These are phyloP conservation scores for Uria lomvia DNA, from an alignment of 2,113 vertebrate species.

Conservation along the genomic window DNA sequence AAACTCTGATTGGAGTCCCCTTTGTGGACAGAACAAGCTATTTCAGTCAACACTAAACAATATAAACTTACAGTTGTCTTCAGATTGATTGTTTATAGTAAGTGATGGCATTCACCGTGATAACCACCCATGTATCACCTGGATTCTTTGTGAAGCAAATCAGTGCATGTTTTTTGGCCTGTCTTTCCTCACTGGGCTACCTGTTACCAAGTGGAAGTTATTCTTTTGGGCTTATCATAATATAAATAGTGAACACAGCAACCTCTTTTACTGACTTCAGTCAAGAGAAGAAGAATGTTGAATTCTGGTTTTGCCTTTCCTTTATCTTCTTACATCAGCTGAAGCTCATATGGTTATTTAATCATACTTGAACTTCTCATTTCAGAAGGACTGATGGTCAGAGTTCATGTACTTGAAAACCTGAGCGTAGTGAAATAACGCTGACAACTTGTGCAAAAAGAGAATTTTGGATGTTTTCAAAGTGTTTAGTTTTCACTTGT, in stretches of 20 bases:
- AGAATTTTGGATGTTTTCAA: not conserved
- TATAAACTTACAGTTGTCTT: not conserved
- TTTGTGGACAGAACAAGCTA: not conserved
- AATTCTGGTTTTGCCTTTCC: not conserved
- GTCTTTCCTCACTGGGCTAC: not conserved
- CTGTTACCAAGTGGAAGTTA: not conserved
- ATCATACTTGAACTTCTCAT: not conserved
- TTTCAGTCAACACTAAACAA: not conserved
- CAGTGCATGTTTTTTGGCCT: not conserved
- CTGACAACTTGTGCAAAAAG: not conserved
- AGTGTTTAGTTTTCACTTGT: not conserved
- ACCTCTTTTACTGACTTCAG: not conserved
- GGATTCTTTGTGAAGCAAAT: not conserved
- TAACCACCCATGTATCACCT: not conserved
- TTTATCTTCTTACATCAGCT: not conserved
- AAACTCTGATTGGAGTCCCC: not conserved
- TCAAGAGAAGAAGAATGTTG: not conserved
- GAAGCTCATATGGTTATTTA: not conserved
- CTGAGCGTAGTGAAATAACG: not conserved
- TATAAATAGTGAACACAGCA: not conserved
- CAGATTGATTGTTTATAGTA: not conserved
- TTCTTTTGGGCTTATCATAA: not conserved
- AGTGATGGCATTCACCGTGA: not conserved
- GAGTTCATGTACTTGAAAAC: not conserved
- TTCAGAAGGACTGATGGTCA: not conserved